Evolutionary conservation across 2,888 invertebrate genomes (phyloP).

Genomic region (Cataglyphis cursor): DNA sequence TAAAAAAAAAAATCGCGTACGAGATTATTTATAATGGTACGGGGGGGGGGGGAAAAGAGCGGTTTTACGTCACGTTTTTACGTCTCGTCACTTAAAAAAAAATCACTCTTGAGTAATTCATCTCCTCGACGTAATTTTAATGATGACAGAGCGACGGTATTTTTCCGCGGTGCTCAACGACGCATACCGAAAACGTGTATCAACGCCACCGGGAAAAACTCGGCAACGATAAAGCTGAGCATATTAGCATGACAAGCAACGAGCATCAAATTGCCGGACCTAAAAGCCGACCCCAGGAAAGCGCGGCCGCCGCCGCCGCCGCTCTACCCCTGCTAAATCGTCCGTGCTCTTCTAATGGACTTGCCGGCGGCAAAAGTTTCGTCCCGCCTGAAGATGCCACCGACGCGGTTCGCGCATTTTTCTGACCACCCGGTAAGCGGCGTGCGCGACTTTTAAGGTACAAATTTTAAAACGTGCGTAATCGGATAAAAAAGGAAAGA

Average conservation of each 20-base stretch:
- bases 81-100: conserved; percentile 9
- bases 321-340: conserved; percentile 82
- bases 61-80: not conserved
- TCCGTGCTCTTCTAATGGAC: conserved; percentile 85
- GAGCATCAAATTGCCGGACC: conserved; percentile 84
- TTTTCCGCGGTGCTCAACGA: conserved; percentile 47
- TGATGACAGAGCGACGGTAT: conserved; percentile 32
- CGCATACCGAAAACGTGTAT: conserved; percentile 58
- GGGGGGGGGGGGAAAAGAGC: not conserved
- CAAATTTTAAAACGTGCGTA: not conserved
- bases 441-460: conserved; percentile 15
- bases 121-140: conserved; percentile 39
- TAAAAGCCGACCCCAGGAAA: conserved; percentile 80
- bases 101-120: conserved; percentile 28
- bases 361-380: conserved; percentile 80
- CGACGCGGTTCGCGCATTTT: conserved; percentile 10
- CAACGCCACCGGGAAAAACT: conserved; percentile 65
- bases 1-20: not conserved
- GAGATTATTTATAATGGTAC: not conserved
- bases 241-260: conserved; percentile 85
- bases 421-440: conserved; percentile 1
- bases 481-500: not conserved
- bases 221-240: conserved; percentile 76
- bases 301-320: conserved; percentile 54
- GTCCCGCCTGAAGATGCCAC: conserved; percentile 63